Percentiles rank a stretch among this genome's conserved stretches.
Evolutionary conservation across 2,113 vertebrate genomes (phyloP).

Genomic region (Phrynosoma platyrhinos): DNA sequence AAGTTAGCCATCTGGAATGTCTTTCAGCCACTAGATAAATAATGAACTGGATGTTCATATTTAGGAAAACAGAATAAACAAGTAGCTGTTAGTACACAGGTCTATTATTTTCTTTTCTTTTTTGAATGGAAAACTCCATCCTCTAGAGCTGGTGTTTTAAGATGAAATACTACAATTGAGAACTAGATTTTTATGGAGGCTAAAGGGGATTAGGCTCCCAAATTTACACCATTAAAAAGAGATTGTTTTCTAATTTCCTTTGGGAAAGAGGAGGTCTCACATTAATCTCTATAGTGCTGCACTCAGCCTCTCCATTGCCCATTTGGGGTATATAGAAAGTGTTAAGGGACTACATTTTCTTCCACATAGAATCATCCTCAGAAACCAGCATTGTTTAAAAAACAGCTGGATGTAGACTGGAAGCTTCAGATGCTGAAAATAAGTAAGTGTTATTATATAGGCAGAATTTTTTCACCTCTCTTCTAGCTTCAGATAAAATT

Average conservation of each 20-base stretch:
- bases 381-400: slow-evolving; percentile 2
- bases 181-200: slow-evolving; percentile 6
- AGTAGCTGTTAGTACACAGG: neutral
- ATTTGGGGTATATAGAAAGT: slow-evolving; percentile 15
- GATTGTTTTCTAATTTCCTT: slow-evolving; percentile 26
- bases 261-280: neutral
- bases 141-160: neutral
- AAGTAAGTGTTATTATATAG: neutral
- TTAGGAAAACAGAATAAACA: slow-evolving; percentile 21
- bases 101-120: neutral
- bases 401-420: neutral
- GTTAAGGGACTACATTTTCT: slow-evolving; percentile 4
- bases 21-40: slow-evolving; percentile 1
- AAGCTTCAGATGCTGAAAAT: neutral
- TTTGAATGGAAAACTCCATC: neutral
- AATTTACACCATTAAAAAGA: slow-evolving; percentile 14
- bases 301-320: neutral
- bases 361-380: neutral
- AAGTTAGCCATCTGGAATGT: neutral
- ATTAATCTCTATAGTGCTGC: neutral
- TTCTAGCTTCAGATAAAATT: neutral
- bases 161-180: neutral
- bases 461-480: neutral
- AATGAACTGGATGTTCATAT: neutral
- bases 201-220: slow-evolving; percentile 1